Base-by-base conservation (phyloP, 92 coral and sea anemone genomes). In the Palythoa caribaeorum region DNA sequence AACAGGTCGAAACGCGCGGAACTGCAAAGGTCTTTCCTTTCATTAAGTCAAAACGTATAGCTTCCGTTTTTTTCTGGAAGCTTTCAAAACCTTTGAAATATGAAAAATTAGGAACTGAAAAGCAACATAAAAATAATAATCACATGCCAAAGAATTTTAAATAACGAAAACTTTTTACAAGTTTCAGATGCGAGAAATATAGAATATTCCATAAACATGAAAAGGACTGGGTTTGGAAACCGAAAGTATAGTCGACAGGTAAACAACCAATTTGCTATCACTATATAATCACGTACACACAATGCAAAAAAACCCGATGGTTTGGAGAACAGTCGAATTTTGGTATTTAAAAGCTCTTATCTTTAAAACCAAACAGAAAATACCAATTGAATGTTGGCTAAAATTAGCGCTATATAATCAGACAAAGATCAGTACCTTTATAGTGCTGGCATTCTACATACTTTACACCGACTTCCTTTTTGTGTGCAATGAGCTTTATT, bases 21-120 rank as follows among this genome's bases (percentile, higher is more conserved):
- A 28, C 28, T 11, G 20, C 11, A 54, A 52, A 38, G 39, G 86
- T 28, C 21, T 39, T 81, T 81, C 74, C 60, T 81, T 81, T 81
- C 76, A 66, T 52, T 50, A 10, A 65, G 28, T 10, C 37, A 66
- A 48, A 5, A 11, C 76, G 50, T 69, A 65, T 47, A 19, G 84
- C 62, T 66, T 47, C 50, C 76, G 15, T 65, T 80, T 39, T 15
- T 71, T 3, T 21, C 14, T 15, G 62, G 19, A 53, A 77, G 50
- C 28, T 8, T 70, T 28, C 13, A 11, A 70, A 36, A 12, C 0
- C 19, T 13, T 4, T 63, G 70, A 63, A 63, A n/a, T 7, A 17
- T n/a, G 21, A 2, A 55, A 11, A 11, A 15, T 55, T 55, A 11
- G 17, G 17, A 55, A 55, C 17, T 11, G 62, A 55, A 11, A 55